These are phyloP conservation scores for Drosophila dives DNA, from an alignment of 2,888 invertebrate genomes.

Conservation along the genomic window DNA sequence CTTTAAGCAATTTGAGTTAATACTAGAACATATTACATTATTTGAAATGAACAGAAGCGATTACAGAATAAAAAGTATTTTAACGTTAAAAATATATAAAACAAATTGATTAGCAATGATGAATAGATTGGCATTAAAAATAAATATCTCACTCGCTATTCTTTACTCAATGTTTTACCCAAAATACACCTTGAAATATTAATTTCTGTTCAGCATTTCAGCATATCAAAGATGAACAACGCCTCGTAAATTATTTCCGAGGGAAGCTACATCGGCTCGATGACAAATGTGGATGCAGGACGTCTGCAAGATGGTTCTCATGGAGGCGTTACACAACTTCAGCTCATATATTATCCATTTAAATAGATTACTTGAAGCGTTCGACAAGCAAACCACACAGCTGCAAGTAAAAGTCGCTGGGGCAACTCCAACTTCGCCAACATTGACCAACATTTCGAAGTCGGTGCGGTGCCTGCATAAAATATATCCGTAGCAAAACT, in stretches of 20 bases:
- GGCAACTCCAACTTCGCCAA: constrained; percentile 27
- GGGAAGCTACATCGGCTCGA: neutral
- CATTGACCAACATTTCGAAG: constrained; percentile 43
- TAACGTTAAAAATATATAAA: neutral
- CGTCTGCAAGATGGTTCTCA: no score
- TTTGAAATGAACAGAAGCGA: neutral
- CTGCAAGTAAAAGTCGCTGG: constrained; percentile 18
- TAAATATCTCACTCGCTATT: neutral
- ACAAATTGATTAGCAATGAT: neutral
- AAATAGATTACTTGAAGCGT: constrained; percentile 15
- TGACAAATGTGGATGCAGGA: neutral
- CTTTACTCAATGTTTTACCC: neutral
- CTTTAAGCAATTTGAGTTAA: neutral
- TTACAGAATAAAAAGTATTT: neutral
- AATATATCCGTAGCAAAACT: constrained; percentile 40
- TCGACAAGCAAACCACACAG: constrained; percentile 25
- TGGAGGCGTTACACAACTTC: neutral
- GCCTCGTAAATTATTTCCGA: constrained; percentile 15
- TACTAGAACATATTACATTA: neutral
- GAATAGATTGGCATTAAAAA: neutral
- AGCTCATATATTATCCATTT: constrained; percentile 35
- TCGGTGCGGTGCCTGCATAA: constrained; percentile 39
- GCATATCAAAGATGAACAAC: neutral
- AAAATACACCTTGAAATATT: constrained; percentile 2
- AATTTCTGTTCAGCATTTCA: no score